Base-by-base conservation (phyloP, 37 sponge, comb jelly and placozoan species). In the Bolinopsis microptera region DNA sequence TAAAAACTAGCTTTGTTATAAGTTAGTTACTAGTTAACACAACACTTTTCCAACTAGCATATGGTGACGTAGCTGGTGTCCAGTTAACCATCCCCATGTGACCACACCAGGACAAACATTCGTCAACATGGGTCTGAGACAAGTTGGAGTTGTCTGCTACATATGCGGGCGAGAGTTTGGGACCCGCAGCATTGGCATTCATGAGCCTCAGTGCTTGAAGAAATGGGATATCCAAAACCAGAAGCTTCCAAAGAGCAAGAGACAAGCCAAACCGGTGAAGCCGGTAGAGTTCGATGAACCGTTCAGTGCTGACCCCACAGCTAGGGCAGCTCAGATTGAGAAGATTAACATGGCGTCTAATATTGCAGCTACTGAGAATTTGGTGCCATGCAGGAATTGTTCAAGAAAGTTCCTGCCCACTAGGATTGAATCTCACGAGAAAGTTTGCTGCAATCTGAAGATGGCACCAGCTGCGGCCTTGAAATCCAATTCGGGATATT, bases 111-210 rank as follows among this genome's bases (percentile, higher is more conserved):
- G n/a, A n/a, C n/a, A n/a, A n/a, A n/a, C 61, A 48, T 5, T 13
- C 13, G 9, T 48, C 74, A n/a, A 28, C 26, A 77, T 77, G 80
- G 2, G 80, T 48, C 61, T 48, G 35, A 31, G 80, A 18, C 80
- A 77, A 35, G 35, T 77, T 16, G 80, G 80, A 48, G 92, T 95
- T 1, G 93, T 94, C 24, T 96, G 96, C 70, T 96, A 95, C 93
- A 96, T 96, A 21, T 96, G 96, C 76, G 96, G 96, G 0, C 92
- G 96, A 13, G 95, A 96, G 76, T 96, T 93, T 75, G 96, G 96
- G 0, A 75, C 96, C 0, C 83, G 68, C 31, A 95, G 95, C 2
- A 95, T 96, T 34, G 92, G 83, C 35, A 96, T 96, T 34, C 96
- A 96, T 74, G 95, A 96, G 69, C 96, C 96, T 0, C 96, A 96